Evolutionary conservation across 2,113 vertebrate genomes (phyloP).

Genomic region (Xiphophorus couchianus): DNA sequence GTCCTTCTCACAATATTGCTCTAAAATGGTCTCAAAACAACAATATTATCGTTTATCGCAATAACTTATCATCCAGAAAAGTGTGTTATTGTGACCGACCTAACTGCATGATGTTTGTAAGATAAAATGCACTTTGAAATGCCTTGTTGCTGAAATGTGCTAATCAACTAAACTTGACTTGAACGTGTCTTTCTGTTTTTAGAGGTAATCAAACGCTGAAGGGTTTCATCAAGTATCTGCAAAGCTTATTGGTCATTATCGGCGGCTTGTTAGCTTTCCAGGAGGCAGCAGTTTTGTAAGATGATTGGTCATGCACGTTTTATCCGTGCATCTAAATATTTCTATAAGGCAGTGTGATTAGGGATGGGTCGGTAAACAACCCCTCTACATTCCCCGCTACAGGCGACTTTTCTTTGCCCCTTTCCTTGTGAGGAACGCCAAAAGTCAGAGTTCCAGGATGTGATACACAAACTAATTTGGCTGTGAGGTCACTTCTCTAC

Average conservation of each 20-base stretch:
- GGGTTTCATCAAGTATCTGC: not conserved
- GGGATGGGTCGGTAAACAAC: not conserved
- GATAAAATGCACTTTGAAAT: no score
- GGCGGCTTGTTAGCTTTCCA: not conserved
- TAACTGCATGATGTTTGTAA: no score
- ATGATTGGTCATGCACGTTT: not conserved
- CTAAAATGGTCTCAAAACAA: no score
- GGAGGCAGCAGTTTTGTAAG: not conserved
- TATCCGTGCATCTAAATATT: not conserved
- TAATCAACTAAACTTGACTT: no score
- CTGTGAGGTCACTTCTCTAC: not conserved
- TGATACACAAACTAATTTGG: not conserved
- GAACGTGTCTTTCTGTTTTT: not conserved
- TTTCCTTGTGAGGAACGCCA: not conserved
- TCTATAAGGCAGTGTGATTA: not conserved
- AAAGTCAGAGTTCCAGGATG: constrained; percentile 11
- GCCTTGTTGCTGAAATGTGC: no score
- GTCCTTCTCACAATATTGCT: no score
- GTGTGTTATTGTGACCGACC: no score
- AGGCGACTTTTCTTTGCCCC: not conserved
- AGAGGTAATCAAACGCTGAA: not conserved
- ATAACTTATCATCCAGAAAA: no score
- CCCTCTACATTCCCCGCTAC: no score
- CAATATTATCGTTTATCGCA: no score
- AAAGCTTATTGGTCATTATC: not conserved